Percentiles rank a stretch among this genome's conserved stretches.
phyloP scores from a whole-genome alignment of 2,113 vertebrate genomes.

The Columbina picui region DNA sequence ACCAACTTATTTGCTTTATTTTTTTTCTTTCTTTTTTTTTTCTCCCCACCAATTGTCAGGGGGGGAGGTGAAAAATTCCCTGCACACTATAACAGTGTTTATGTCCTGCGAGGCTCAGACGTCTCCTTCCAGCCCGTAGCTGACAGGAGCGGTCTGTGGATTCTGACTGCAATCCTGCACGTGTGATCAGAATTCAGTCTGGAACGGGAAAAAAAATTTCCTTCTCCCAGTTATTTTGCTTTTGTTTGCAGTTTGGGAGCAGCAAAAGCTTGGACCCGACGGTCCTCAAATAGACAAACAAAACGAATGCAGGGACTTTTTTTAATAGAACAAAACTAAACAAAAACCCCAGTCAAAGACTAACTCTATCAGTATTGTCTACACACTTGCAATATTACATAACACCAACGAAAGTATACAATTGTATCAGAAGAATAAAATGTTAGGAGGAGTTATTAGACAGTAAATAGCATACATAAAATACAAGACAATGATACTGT shows the following conservation, averaged over 20 bases:
- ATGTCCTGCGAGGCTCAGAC: conserved; percentile 77
- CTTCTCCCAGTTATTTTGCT: conserved; percentile 64
- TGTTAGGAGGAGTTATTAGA: conserved; percentile 75
- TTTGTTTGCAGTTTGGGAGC: conserved; percentile 63
- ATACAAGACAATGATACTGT: conserved; percentile 79
- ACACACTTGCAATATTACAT: conserved; percentile 76
- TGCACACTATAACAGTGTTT: conserved; percentile 71
- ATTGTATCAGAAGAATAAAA: conserved; percentile 76
- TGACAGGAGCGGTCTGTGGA: conserved; percentile 77
- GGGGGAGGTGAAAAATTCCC: conserved; percentile 42
- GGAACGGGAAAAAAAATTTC: conserved; percentile 71
- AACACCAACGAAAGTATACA: conserved; percentile 78
- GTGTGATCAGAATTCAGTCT: conserved; percentile 80
- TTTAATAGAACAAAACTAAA: conserved; percentile 50
- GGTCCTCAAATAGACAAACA: conserved; percentile 59
- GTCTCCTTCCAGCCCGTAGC: conserved; percentile 80
- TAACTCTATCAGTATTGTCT: conserved; percentile 73
- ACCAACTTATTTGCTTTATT: conserved; percentile 20
- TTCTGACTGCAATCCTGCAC: conserved; percentile 77
- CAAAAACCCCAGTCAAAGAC: conserved; percentile 60
- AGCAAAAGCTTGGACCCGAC: conserved; percentile 63
- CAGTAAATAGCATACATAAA: conserved; percentile 76
- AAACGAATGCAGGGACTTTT: conserved; percentile 48
- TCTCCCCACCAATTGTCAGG: not conserved
- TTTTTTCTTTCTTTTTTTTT: not conserved